Evolutionary conservation across 2,888 invertebrate species (phyloP).

Genomic region (Mellilla xanthometata): DNA sequence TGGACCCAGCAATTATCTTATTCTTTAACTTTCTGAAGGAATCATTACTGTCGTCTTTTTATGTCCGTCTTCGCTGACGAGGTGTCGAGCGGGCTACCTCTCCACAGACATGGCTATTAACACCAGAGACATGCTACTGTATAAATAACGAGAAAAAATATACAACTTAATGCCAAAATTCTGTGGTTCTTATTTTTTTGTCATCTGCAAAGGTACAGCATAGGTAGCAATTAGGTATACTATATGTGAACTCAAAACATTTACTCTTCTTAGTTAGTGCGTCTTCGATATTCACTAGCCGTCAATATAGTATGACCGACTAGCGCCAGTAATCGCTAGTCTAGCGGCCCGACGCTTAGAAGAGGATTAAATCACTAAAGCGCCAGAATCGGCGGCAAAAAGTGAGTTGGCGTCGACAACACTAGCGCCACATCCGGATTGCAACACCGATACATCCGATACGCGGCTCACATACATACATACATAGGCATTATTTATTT

Average conservation of each 20-base stretch:
- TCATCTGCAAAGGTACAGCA: too few relatives aligned
- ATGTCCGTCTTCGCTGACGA: not conserved
- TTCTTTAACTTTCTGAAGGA: constrained; percentile 7
- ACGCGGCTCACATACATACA: not conserved
- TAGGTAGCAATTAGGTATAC: too few relatives aligned
- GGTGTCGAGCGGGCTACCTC: not conserved
- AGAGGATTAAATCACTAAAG: constrained; percentile 26
- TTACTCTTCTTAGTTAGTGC: too few relatives aligned
- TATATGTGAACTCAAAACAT: too few relatives aligned
- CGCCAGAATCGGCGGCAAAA: constrained; percentile 29
- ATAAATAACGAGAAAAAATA: too few relatives aligned
- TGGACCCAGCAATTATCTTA: constrained; percentile 8
- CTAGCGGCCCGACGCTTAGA: constrained; percentile 22
- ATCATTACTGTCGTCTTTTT: constrained; percentile 3
- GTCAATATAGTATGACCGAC: too few relatives aligned
- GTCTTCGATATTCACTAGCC: too few relatives aligned
- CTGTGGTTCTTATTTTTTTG: too few relatives aligned
- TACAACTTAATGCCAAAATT: too few relatives aligned
- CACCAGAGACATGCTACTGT: too few relatives aligned
- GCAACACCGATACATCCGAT: constrained; percentile 10
- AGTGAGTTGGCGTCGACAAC: constrained; percentile 34
- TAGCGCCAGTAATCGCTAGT: constrained; percentile 11
- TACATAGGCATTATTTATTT: not conserved
- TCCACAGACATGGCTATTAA: too few relatives aligned
- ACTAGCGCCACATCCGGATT: constrained; percentile 33